phyloP scores from a whole-genome alignment of 2,888 invertebrate genomes.

The Pantelozetes paolii region DNA sequence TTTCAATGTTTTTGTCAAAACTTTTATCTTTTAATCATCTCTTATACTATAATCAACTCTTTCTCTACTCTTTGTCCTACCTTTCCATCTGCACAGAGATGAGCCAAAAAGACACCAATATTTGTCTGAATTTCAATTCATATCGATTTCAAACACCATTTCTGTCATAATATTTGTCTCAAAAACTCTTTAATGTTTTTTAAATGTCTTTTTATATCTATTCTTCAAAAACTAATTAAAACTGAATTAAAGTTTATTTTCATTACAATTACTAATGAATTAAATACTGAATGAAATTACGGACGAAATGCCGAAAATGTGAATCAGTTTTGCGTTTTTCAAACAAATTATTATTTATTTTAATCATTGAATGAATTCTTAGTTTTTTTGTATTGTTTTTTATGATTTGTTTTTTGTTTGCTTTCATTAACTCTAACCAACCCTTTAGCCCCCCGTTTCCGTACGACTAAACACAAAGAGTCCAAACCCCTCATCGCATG shows the following conservation, averaged over 20 bases:
- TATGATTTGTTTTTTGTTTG: background rate
- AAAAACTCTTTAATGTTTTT: conserved; percentile 7
- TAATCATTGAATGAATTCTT: background rate
- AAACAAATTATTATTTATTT: background rate
- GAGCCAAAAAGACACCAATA: background rate
- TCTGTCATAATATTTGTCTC: background rate
- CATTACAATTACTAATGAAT: background rate
- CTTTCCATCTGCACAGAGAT: background rate
- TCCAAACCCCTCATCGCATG: conserved; percentile 9
- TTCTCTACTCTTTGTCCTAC: background rate
- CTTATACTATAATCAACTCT: background rate
- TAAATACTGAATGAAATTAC: background rate
- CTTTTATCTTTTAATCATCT: too few species aligned
- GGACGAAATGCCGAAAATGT: background rate
- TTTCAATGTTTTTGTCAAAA: too few species aligned
- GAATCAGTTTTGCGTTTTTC: background rate
- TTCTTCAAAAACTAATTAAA: background rate
- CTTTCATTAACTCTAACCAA: background rate
- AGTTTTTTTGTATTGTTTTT: background rate
- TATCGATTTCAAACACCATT: background rate
- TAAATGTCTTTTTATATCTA: background rate
- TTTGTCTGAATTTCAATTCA: background rate
- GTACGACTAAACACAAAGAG: conserved; percentile 6
- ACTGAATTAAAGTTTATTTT: background rate
- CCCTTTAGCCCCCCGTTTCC: conserved; percentile 20